Evolutionary conservation across 2,797 vertebrate genomes (phyloP).

Genomic region (Hemitrygon akajei): DNA sequence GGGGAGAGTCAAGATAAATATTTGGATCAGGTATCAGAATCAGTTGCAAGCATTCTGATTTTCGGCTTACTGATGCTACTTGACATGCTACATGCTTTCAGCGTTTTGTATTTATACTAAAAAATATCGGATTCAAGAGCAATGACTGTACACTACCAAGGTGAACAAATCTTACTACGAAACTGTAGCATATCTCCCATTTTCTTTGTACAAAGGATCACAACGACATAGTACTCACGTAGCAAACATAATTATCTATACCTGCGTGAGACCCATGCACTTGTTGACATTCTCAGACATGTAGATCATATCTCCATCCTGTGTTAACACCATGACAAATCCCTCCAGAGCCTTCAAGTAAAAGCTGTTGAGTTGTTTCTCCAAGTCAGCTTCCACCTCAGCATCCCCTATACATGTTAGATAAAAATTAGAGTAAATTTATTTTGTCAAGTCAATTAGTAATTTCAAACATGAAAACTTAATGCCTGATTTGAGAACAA

Average conservation of each 20-base stretch:
- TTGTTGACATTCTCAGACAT: slow-evolving; percentile 94
- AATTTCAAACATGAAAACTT: not conserved
- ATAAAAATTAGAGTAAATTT: not conserved
- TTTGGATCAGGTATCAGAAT: too few relatives aligned
- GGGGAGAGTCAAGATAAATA: too few relatives aligned
- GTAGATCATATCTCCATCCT: slow-evolving; percentile 95
- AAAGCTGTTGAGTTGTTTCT: slow-evolving; percentile 80
- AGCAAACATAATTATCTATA: slow-evolving; percentile 47
- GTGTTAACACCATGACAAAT: slow-evolving; percentile 93
- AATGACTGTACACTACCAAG: not conserved
- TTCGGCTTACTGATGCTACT: too few relatives aligned
- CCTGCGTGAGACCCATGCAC: slow-evolving; percentile 94
- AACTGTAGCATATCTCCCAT: not conserved
- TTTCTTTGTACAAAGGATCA: not conserved
- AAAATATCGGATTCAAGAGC: too few relatives aligned
- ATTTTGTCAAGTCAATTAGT: not conserved
- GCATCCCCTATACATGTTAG: slow-evolving; percentile 59
- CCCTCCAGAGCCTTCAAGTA: slow-evolving; percentile 93
- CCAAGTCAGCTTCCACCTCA: slow-evolving; percentile 74
- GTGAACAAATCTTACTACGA: not conserved
- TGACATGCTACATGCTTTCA: too few relatives aligned
- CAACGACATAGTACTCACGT: not conserved
- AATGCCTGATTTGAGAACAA: not conserved
- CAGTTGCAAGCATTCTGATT: too few relatives aligned
- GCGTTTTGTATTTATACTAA: too few relatives aligned